Base-by-base conservation (phyloP, 2,888 invertebrate genomes). In the Ormyrus thymus region DNA sequence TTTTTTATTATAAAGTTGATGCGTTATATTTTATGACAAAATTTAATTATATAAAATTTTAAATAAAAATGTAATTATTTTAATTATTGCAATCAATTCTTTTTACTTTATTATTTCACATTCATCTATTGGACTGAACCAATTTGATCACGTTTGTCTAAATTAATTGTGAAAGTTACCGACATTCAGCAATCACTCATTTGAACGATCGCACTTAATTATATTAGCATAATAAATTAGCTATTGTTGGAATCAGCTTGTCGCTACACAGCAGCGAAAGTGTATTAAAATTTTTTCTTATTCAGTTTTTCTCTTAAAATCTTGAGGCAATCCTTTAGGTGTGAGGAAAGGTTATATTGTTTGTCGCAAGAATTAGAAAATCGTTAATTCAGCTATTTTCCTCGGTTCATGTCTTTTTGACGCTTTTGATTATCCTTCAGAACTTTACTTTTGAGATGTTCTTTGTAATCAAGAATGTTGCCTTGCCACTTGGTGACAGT, bases 401-500 rank as follows among this genome's bases (percentile, higher is more conserved):
- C 88, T 70, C 83, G 84, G 77, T 83, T 74, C 51, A 88, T 81
- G 11, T 89, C 90, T 71, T 89, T 89, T 59, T 88, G 87, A 69
- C 89, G 86, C 75, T 88, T 89, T 80, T 88, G 89, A 83, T 88
- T 93, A 68, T 96, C 95, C 86, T 95, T 96, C 65, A 95, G 90
- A 85, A 98, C 96, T 90, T 96, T 96, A 78, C 93, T 94, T 89
- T 97, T 97, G 83, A 99, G 93, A 89, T 97, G 95, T 87, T 98
- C 96, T 91, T 99, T 99, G 92, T 99, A 99, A 81, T 95, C 94
- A 86, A 97, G 93, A 91, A 99, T 99, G 87, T 96, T 97, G 13
- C 98, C 98, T 84, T 97, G 94, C 98, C 99, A 99, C 91, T 98
- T 98, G 46, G 98, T 98, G 74, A 98, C 95, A 6, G 95, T 94